phyloP scores from a whole-genome alignment of 2,113 vertebrate species.

The Pipa parva region DNA sequence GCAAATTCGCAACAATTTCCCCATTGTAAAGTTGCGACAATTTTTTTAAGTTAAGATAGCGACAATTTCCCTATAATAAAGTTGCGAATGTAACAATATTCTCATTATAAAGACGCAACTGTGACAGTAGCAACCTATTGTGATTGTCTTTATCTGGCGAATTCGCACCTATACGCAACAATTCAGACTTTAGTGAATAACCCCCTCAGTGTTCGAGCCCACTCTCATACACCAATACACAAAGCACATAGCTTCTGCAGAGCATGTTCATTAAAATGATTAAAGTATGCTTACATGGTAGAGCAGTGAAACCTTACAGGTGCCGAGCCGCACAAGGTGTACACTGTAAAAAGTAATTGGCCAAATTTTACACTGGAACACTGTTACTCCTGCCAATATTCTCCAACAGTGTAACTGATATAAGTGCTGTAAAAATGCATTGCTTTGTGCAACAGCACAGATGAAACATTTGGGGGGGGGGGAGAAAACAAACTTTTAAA shows the following conservation, averaged over 20 bases:
- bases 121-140: too few relatives aligned
- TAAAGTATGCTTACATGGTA: neutral
- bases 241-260: constrained; percentile 9
- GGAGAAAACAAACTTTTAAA: constrained; percentile 18
- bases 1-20: too few relatives aligned
- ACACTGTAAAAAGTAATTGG: constrained; percentile 42
- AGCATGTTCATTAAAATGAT: constrained; percentile 19
- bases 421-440: constrained; percentile 31
- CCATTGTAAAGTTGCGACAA: too few relatives aligned
- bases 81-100: too few relatives aligned
- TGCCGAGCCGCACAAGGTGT: constrained; percentile 37
- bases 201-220: neutral
- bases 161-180: too few relatives aligned
- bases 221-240: constrained; percentile 1
- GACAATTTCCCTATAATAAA: too few relatives aligned
- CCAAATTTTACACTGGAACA: constrained; percentile 35
- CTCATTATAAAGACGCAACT: too few relatives aligned
- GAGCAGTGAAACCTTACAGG: constrained; percentile 23
- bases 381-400: constrained; percentile 36
- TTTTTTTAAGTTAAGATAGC: too few relatives aligned
- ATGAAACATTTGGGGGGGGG: constrained; percentile 32
- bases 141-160: too few relatives aligned
- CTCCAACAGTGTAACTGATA: constrained; percentile 39
- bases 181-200: too few relatives aligned
- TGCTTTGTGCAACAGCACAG: constrained; percentile 30